Conservation (phyloP, 1,140 invertebrate genomes). For the Pseudomyrmex cubaensis region DNA sequence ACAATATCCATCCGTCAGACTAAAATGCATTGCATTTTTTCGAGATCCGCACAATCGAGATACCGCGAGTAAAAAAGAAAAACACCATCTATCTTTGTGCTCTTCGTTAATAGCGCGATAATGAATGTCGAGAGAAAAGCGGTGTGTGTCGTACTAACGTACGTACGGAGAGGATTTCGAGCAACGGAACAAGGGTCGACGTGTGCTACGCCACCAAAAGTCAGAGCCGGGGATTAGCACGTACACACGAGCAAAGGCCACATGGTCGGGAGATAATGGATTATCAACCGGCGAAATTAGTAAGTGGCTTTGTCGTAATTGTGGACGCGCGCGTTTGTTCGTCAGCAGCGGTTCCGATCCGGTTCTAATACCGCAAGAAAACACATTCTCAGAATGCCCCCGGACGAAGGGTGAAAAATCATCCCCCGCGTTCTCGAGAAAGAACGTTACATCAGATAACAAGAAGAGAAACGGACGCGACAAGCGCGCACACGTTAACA, state of each 20-base stretch:
- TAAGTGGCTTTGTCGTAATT: conserved; percentile 78
- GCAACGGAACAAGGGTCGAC: conserved; percentile 46
- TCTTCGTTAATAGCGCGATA: too few species aligned
- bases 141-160: not conserved
- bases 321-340: conserved; percentile 64
- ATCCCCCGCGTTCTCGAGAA: not conserved
- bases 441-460: conserved; percentile 36
- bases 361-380: conserved; percentile 56
- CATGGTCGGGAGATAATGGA: conserved; percentile 70
- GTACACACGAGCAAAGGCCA: conserved; percentile 34
- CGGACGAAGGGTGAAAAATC: conserved; percentile 21
- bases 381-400: not conserved
- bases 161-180: conserved; percentile 36
- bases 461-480: conserved; percentile 15
- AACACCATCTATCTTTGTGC: too few species aligned
- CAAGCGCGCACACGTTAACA: conserved; percentile 30
- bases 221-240: conserved; percentile 64
- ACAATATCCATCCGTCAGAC: too few species aligned
- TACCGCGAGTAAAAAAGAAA: too few species aligned
- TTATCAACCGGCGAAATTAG: conserved; percentile 74
- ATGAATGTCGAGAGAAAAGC: not conserved
- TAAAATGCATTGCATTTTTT: not conserved
- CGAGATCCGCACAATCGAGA: conserved; percentile 12
- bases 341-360: conserved; percentile 64
- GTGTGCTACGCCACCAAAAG: conserved; percentile 57